A percentile compares a stretch with the other conserved stretches of the same genome.
phyloP scores from a whole-genome alignment of 2,797 vertebrate genomes.

The Eulemur rubriventer region DNA sequence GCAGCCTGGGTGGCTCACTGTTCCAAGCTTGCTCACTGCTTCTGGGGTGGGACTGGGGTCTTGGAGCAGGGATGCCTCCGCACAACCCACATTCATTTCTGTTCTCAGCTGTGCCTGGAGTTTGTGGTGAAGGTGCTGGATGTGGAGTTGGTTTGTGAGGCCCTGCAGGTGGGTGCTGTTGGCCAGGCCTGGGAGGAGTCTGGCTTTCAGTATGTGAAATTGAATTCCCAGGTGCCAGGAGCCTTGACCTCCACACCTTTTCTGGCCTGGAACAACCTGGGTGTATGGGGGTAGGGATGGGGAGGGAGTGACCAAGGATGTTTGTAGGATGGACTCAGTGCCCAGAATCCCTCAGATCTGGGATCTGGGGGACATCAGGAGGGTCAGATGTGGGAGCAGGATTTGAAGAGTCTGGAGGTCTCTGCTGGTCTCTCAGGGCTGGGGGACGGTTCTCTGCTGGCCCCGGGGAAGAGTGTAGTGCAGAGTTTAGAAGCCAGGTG shows the following conservation, averaged over 20 bases:
- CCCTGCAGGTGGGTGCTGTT: constrained; percentile 79
- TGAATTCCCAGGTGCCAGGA: not conserved
- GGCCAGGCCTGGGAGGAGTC: not conserved
- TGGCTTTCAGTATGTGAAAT: not conserved
- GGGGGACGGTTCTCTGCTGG: not conserved
- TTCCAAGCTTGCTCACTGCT: not conserved
- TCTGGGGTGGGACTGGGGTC: not conserved
- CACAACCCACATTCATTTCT: constrained; percentile 27
- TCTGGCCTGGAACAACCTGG: not conserved
- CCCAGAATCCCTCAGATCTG: not conserved
- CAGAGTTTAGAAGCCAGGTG: not conserved
- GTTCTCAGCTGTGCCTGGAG: constrained; percentile 79
- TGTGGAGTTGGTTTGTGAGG: constrained; percentile 83
- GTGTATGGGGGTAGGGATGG: not conserved
- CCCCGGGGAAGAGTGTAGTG: not conserved
- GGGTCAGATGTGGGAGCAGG: not conserved
- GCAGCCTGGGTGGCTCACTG: not conserved
- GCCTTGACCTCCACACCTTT: not conserved
- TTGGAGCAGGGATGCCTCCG: not conserved
- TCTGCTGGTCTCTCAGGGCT: not conserved
- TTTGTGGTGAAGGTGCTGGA: constrained; percentile 80
- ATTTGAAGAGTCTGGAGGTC: not conserved
- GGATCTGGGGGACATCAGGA: not conserved
- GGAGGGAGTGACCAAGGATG: not conserved
- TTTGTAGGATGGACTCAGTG: not conserved